Evolutionary conservation across 2,888 invertebrate genomes (phyloP), one percentile per base, ranked within the genome.

Genomic region (Plebejus anna): DNA sequence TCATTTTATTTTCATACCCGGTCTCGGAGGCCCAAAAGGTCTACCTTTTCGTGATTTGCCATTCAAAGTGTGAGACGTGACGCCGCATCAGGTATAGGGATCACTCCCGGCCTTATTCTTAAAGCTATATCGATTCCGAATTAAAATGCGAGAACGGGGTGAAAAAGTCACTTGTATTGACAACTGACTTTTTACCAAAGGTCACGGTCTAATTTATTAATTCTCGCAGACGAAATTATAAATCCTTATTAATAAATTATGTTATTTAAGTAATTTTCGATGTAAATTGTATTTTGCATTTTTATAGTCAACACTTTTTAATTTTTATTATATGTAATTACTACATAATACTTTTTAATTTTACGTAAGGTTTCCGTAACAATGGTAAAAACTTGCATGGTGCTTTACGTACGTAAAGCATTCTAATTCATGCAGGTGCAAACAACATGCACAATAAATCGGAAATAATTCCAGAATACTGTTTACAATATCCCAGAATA

Each of bases 1-100:
- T 92, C 92, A 93, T 93, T 91, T 92, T 92, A 92, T 92, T 92
- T 92, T 92, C 91, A 92, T 93, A 90, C 89, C 81, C 83, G 86
- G 88, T 89, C 92, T 86, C 92, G 6, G 80, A 89, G 89, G 88
- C 92, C 92, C 93, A 82, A 83, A 91, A 90, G 93, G 92, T 90
- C 88, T 87, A 89, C 91, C 91, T 87, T 78, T 77, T 88, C 90
- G 86, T 92, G 93, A 93, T 93, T 93, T 92, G 90, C 88, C 90
- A 93, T 93, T 93, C 93, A 93, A 89, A 91, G 81, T 80, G 80
- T 77, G 81, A 77, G 79, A 82, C 82, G 82, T 82, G 82, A 81
- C 82, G 79, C 79, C 81, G 83, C 83, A 83, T 82, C 83, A 82
- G 81, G 81, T 82, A 81, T 75, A n/a, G 78, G 78, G 80, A 80